These are phyloP conservation scores for Aselliscus stoliczkanus DNA, from an alignment of 2,797 vertebrate genomes.

Conservation along the genomic window DNA sequence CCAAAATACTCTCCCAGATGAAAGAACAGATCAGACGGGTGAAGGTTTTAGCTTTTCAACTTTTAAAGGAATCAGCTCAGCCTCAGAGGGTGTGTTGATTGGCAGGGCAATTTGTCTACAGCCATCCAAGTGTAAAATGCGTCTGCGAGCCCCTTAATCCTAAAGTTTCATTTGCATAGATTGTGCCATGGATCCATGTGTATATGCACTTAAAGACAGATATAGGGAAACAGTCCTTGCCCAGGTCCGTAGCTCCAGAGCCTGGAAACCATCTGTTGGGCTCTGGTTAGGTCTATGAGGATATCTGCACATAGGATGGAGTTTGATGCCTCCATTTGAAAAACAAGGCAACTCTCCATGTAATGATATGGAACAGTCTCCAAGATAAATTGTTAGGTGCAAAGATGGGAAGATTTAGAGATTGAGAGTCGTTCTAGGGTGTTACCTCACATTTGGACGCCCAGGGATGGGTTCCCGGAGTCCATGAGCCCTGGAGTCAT, in stretches of 20 bases:
- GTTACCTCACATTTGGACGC: background rate
- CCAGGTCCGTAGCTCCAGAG: background rate
- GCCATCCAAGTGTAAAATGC: background rate
- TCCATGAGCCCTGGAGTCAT: background rate
- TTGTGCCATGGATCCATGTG: accelerated
- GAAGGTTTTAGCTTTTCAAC: background rate
- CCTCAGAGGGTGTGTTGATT: background rate
- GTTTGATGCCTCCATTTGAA: background rate
- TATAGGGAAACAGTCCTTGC: too few relatives aligned
- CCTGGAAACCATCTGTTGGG: accelerated
- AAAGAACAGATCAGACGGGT: background rate
- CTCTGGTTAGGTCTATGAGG: background rate
- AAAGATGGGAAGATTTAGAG: background rate
- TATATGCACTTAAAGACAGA: accelerated
- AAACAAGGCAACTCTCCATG: background rate
- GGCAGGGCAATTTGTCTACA: background rate
- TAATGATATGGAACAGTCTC: accelerated
- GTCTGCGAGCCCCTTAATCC: accelerated
- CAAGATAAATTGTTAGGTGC: background rate
- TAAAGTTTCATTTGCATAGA: background rate
- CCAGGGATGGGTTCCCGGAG: background rate
- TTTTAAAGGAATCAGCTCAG: background rate
- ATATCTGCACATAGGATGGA: accelerated
- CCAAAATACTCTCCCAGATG: slow-evolving; percentile 30
- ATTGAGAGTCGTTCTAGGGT: background rate